These are phyloP conservation scores for Scelioninae gen. 2 DNA, from an alignment of 2,888 invertebrate genomes.

Conservation along the genomic window DNA sequence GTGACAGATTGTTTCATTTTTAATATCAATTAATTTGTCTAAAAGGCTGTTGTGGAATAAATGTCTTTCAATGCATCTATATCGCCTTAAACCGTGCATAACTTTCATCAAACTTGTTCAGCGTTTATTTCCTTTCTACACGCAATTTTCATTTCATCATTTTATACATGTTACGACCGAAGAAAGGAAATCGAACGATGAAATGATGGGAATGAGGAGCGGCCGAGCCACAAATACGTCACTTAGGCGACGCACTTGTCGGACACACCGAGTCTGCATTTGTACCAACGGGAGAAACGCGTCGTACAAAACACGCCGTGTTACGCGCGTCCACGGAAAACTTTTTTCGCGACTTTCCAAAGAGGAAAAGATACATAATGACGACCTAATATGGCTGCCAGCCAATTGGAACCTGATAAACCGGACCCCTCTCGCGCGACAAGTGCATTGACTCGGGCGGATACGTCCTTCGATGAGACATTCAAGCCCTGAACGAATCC, in stretches of 20 bases:
- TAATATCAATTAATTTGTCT: too few relatives aligned
- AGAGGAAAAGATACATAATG: slow-evolving; percentile 58
- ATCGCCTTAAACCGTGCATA: background rate
- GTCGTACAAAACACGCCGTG: slow-evolving; percentile 45
- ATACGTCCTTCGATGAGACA: slow-evolving; percentile 66
- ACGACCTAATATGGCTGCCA: slow-evolving; percentile 64
- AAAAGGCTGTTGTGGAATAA: too few relatives aligned
- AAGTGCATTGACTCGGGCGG: slow-evolving; percentile 63
- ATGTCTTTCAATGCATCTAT: background rate
- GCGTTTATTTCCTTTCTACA: slow-evolving; percentile 17
- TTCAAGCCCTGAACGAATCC: slow-evolving; percentile 24
- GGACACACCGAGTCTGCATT: slow-evolving; percentile 26
- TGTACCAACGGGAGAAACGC: slow-evolving; percentile 51
- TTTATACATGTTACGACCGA: slow-evolving; percentile 35
- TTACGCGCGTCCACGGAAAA: slow-evolving; percentile 37
- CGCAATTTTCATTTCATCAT: slow-evolving; percentile 36
- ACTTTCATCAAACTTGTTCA: background rate
- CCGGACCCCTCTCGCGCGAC: slow-evolving; percentile 65
- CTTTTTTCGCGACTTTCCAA: slow-evolving; percentile 42
- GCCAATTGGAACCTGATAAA: slow-evolving; percentile 68
- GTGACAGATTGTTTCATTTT: too few relatives aligned
- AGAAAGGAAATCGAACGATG: slow-evolving; percentile 23
- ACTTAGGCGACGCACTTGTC: background rate
- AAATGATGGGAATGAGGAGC: slow-evolving; percentile 30
- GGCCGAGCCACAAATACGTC: slow-evolving; percentile 29